Evolutionary conservation across 2,113 vertebrate genomes (phyloP).

Genomic region (Carollia perspicillata): DNA sequence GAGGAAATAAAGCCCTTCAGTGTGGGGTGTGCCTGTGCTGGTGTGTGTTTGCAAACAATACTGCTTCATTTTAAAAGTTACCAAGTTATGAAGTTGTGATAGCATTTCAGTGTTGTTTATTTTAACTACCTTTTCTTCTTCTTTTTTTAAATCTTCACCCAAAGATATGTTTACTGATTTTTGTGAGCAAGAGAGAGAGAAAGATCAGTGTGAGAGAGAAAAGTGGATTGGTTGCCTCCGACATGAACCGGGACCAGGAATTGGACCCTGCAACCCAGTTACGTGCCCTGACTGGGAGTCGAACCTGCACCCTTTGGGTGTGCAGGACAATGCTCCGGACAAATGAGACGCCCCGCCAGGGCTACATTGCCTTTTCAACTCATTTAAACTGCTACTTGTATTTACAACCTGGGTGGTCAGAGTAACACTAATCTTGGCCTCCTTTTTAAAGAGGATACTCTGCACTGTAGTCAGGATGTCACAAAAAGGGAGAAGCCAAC

Average conservation of each 20-base stretch:
- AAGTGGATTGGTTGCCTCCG: too few species aligned
- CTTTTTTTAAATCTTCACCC: too few species aligned
- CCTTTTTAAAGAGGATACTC: neutral
- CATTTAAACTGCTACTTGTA: neutral
- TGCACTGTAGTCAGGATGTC: neutral
- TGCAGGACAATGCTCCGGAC: too few species aligned
- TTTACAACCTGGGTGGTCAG: neutral
- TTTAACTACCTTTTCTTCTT: neutral
- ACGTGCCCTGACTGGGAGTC: too few species aligned
- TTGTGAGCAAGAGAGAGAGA: too few species aligned
- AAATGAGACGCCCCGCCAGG: too few species aligned
- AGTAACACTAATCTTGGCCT: neutral
- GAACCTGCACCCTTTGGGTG: too few species aligned
- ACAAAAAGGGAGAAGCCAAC: neutral
- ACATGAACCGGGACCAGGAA: too few species aligned
- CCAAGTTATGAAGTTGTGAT: neutral
- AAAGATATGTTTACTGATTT: too few species aligned
- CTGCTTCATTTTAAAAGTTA: neutral
- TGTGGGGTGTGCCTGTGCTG: neutral
- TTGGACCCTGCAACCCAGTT: too few species aligned
- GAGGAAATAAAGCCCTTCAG: conserved; percentile 47
- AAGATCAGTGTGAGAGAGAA: too few species aligned
- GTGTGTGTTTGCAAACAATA: neutral
- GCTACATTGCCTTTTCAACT: neutral
- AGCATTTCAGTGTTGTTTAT: neutral